phyloP scores from a whole-genome alignment of 1,140 invertebrate species.

The Heliconius congener region DNA sequence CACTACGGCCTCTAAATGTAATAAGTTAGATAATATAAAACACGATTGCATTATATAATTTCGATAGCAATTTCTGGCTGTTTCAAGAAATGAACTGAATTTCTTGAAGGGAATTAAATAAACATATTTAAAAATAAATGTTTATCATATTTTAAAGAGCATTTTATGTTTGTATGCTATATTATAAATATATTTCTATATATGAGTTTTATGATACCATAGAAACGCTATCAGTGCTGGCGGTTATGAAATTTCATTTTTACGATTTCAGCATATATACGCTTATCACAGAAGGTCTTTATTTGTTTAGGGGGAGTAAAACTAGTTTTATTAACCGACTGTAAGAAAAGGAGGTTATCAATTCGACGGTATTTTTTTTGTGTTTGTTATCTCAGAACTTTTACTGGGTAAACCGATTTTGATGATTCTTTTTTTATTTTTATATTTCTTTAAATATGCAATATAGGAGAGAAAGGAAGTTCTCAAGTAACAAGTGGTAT shows the following conservation, averaged over 20 bases:
- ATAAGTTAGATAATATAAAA: neutral
- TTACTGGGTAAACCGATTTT: too few relatives aligned
- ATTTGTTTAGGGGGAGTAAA: constrained; percentile 8
- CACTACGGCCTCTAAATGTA: too few relatives aligned
- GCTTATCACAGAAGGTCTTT: constrained; percentile 4
- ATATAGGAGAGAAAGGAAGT: neutral
- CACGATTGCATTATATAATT: neutral
- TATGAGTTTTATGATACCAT: constrained; percentile 16
- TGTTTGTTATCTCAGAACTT: too few relatives aligned
- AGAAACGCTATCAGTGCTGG: constrained; percentile 26
- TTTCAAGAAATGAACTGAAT: neutral
- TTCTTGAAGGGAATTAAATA: neutral
- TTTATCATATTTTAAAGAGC: neutral
- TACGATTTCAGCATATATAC: constrained; percentile 6
- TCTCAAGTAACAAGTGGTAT: neutral
- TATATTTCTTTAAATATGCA: neutral
- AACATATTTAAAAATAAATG: neutral
- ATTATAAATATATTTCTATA: constrained; percentile 1
- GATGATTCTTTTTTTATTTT: too few relatives aligned
- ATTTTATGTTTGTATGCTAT: neutral
- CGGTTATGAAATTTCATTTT: constrained; percentile 27
- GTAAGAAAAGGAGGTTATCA: too few relatives aligned
- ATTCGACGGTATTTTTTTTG: too few relatives aligned
- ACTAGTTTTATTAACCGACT: neutral
- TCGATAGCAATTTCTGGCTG: neutral